These are phyloP conservation scores for Galleria mellonella DNA, from an alignment of 1,140 invertebrate genomes.

Conservation along the genomic window DNA sequence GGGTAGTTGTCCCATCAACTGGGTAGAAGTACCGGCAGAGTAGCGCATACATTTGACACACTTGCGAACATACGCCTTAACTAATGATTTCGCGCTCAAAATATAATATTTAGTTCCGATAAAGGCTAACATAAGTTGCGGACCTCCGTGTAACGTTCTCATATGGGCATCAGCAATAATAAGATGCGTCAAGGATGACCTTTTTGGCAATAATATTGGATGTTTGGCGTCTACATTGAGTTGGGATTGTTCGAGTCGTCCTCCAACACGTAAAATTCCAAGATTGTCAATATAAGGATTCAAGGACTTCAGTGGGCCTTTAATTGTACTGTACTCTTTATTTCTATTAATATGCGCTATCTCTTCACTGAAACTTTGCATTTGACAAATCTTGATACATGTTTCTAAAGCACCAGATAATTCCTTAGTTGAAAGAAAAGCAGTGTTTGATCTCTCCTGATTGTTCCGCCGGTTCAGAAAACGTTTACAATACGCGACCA, in stretches of 20 bases:
- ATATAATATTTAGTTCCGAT: conserved; percentile 24
- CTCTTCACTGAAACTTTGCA: too few relatives aligned
- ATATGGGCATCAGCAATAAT: conserved; percentile 29
- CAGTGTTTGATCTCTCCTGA: too few relatives aligned
- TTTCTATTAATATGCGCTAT: too few relatives aligned
- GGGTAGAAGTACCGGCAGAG: neutral
- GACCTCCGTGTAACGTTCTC: conserved; percentile 20
- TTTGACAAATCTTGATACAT: too few relatives aligned
- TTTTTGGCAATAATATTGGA: conserved; percentile 40
- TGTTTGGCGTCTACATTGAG: conserved; percentile 36
- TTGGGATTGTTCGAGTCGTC: conserved; percentile 30
- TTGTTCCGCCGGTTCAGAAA: too few relatives aligned
- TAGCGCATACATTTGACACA: conserved; percentile 7
- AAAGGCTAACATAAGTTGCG: conserved; percentile 10
- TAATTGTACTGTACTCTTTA: too few relatives aligned
- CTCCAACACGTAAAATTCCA: conserved; percentile 48
- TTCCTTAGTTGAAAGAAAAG: too few relatives aligned
- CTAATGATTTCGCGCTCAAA: conserved; percentile 7
- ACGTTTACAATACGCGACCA: too few relatives aligned
- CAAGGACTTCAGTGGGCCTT: too few relatives aligned
- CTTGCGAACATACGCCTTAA: conserved; percentile 3
- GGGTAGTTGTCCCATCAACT: conserved; percentile 43
- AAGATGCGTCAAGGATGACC: conserved; percentile 22
- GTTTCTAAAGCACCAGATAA: too few relatives aligned
- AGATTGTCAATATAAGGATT: conserved; percentile 40